phyloP scores from a whole-genome alignment of 1,140 invertebrate genomes.

The Pogonus chalceus region DNA sequence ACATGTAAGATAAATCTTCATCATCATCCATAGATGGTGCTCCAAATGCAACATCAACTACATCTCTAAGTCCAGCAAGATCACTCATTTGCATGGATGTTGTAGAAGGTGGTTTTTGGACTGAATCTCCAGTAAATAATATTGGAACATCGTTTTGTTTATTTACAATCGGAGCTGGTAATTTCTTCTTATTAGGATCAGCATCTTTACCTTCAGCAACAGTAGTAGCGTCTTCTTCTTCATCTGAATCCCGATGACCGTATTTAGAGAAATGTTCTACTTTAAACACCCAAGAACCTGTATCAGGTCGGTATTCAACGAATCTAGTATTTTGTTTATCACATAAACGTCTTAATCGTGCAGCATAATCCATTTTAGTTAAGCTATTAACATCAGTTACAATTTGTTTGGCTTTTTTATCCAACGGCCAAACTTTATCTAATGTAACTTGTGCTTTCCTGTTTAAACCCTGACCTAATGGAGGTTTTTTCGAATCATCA shows the following conservation, averaged over 20 bases:
- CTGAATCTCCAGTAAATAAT: not conserved
- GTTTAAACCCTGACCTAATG: slow-evolving; percentile 81
- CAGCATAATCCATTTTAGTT: slow-evolving; percentile 75
- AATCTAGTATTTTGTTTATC: slow-evolving; percentile 81
- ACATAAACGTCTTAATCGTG: slow-evolving; percentile 73
- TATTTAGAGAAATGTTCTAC: slow-evolving; percentile 97
- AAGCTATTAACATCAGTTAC: slow-evolving; percentile 75
- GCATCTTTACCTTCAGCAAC: slow-evolving; percentile 13
- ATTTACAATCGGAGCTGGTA: not conserved
- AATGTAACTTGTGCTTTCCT: slow-evolving; percentile 84
- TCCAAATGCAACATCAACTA: not conserved
- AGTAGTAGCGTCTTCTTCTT: slow-evolving; percentile 52
- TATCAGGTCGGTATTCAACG: slow-evolving; percentile 88
- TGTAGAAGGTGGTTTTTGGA: not conserved
- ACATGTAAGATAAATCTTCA: not conserved
- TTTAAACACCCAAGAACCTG: slow-evolving; percentile 91
- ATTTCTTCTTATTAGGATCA: not conserved
- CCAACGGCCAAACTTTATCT: slow-evolving; percentile 88
- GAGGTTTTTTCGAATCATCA: slow-evolving; percentile 58
- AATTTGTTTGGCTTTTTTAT: slow-evolving; percentile 69
- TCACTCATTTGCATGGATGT: no score
- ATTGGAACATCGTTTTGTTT: not conserved
- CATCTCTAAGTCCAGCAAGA: not conserved
- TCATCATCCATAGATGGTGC: not conserved
- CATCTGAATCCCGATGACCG: slow-evolving; percentile 81